A percentile compares a stretch with the other conserved stretches of the same genome.
Evolutionary conservation across 2,888 invertebrate species (phyloP).

Genomic region (Hemaris fuciformis): DNA sequence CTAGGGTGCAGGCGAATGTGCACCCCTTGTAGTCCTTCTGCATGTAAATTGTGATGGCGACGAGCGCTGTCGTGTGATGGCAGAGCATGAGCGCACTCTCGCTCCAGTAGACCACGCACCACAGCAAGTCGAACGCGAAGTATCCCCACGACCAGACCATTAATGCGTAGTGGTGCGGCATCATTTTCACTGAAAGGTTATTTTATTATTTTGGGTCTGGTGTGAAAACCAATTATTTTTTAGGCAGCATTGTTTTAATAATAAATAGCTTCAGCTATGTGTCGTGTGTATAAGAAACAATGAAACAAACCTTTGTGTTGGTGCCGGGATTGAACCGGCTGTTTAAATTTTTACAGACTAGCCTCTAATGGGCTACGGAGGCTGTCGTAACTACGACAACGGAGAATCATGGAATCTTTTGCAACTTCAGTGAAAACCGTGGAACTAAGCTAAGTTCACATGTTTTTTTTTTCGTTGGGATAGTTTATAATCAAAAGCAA

Average conservation of each 20-base stretch:
- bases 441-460: too few species aligned
- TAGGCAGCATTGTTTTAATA: too few species aligned
- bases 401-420: too few species aligned
- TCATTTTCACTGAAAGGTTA: slow-evolving; percentile 46
- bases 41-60: slow-evolving; percentile 76
- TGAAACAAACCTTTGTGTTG: too few species aligned
- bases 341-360: background rate
- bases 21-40: slow-evolving; percentile 74
- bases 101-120: slow-evolving; percentile 79
- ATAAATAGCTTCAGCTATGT: too few species aligned
- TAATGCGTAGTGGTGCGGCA: slow-evolving; percentile 59
- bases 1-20: slow-evolving; percentile 78
- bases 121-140: slow-evolving; percentile 82
- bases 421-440: too few species aligned
- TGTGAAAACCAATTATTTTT: background rate
- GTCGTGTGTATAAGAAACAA: too few species aligned
- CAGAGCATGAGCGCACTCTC: slow-evolving; percentile 76
- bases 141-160: slow-evolving; percentile 83
- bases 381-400: too few species aligned
- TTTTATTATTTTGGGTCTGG: background rate
- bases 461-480: too few species aligned
- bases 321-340: background rate
- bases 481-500: too few species aligned
- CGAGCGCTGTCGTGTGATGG: slow-evolving; percentile 78
- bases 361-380: too few species aligned